Evolutionary conservation across 2,797 vertebrate species (phyloP), one percentile per base, ranked within the genome.

Genomic region (Antrozous pallidus): DNA sequence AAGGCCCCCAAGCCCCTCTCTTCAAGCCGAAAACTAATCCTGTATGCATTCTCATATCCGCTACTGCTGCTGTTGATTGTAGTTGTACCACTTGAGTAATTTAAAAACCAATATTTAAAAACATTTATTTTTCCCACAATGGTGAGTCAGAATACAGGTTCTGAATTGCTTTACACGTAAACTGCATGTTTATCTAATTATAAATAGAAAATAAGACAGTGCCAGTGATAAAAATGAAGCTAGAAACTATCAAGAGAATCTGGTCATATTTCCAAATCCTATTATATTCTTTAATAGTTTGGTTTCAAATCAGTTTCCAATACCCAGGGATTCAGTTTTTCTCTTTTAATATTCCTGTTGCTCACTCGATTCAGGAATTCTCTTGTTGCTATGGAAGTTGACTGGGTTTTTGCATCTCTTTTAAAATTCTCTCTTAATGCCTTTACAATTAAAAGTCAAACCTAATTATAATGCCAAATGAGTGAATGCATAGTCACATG

Each of bases 401-500:
- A 92, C 63, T 90, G 45, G 56, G 40, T 45, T 90, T 61, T 88
- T 95, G 67, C 71, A 61, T 91, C 51, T 90, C 33, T 87, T 93
- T 95, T 95, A 93, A 96, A 94, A 95, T 81, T 36, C 1, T 82
- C 86, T 92, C 56, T 88, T 77, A 77, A 45, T 92, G 79, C 51
- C 91, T 96, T 92, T 83, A 94, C 71, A 88, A 83, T 93, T 91
- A 93, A 79, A 96, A 96, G 67, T 89, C 91, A 93, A 84, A 61
- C 71, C 91, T 96, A 83, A 93, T 95, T 97, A 88, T 40, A 95
- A 94, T 86, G 74, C 86, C 79, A 77, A 75, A 49, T 11, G 61
- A 81, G 33, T 81, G 82, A 90, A 92, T 85, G 54, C 74, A 63
- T 84, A 42, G 73, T 78, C 73, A 71, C 24, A 3, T 81, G 65